Base-by-base conservation (phyloP, 2,113 vertebrate species). In the Podocnemis expansa region DNA sequence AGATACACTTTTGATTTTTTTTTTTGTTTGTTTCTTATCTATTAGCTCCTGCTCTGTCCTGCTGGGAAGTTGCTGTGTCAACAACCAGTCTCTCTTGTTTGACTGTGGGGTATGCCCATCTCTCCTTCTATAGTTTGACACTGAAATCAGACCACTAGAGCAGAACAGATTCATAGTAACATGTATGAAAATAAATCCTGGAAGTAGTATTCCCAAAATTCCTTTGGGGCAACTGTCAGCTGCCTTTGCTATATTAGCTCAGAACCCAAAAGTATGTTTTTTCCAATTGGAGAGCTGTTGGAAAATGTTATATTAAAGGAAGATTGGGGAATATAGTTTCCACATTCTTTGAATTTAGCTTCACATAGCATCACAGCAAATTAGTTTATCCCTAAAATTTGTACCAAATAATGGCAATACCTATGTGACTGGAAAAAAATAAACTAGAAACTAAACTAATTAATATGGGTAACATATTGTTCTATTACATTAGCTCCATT, bases 301-400 rank as follows among this genome's bases (percentile, higher is more conserved):
- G 47, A 31, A 63, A 88, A 95, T 76, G 80, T 10, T 34, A 76
- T 92, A 95, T 88, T 79, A 89, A 89, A 88, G 52, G 22, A 90
- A 90, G 43, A 21, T 2, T 31, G 82, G 27, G 17, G 87, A 89
- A 81, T 78, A 34, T 9, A 82, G 24, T 83, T 83, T 83, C 5
- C 82, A 7, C 51, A 16, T 25, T 89, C 55, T 89, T 60, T 86
- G 91, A 84, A 92, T 31, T 17, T 11, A 89, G 47, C 43, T 92
- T 94, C 51, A 27, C 1, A 2, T 10, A 92, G 45, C 13, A 80
- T 51, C 34, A 89, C 2, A n/a, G 47, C 3, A 87, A 82, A 81
- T 76, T 80, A 1, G 34, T 87, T 94, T 82, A 89, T 6, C 12
- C 54, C 54, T 47, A 82, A 82, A 5, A 45, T 0, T 47, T 41